phyloP scores from a whole-genome alignment of 2,888 invertebrate genomes.

The Lypha dubia region DNA sequence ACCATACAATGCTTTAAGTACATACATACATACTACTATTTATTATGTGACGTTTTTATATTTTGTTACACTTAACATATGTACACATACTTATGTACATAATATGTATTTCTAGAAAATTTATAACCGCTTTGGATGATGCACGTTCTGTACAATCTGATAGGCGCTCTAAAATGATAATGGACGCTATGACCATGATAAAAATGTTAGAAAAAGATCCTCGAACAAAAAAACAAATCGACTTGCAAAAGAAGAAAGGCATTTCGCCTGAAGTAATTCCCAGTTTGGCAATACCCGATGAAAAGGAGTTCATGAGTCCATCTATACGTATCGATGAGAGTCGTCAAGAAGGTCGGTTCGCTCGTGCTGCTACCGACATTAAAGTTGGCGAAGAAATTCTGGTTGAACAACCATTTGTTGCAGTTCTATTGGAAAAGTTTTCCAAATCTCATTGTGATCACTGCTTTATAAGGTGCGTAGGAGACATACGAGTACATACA shows the following conservation, averaged over 20 bases:
- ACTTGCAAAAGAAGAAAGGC: conserved; percentile 75
- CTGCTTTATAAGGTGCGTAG: conserved; percentile 87
- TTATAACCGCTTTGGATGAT: conserved; percentile 88
- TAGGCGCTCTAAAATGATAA: conserved; percentile 86
- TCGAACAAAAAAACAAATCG: conserved; percentile 81
- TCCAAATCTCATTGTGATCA: conserved; percentile 88
- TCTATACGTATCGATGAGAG: conserved; percentile 87
- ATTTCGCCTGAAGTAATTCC: conserved; percentile 44
- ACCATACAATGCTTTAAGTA: conserved; percentile 83
- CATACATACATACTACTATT: no score
- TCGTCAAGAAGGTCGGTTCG: conserved; percentile 88
- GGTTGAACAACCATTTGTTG: conserved; percentile 89
- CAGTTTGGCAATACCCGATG: conserved; percentile 74
- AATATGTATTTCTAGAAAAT: conserved; percentile 83
- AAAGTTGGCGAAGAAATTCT: conserved; percentile 89
- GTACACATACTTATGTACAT: no score
- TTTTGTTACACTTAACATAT: neutral
- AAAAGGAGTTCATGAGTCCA: conserved; percentile 84
- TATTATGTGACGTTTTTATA: neutral
- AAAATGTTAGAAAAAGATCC: conserved; percentile 87
- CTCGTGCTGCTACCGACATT: conserved; percentile 88
- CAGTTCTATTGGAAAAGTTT: conserved; percentile 88
- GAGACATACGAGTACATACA: no score
- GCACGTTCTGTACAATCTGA: conserved; percentile 86
- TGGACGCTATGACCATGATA: conserved; percentile 89